A percentile compares a stretch with the other conserved stretches of the same genome.
Conservation (phyloP, 2,113 vertebrate species). For the Xerus inauris region DNA sequence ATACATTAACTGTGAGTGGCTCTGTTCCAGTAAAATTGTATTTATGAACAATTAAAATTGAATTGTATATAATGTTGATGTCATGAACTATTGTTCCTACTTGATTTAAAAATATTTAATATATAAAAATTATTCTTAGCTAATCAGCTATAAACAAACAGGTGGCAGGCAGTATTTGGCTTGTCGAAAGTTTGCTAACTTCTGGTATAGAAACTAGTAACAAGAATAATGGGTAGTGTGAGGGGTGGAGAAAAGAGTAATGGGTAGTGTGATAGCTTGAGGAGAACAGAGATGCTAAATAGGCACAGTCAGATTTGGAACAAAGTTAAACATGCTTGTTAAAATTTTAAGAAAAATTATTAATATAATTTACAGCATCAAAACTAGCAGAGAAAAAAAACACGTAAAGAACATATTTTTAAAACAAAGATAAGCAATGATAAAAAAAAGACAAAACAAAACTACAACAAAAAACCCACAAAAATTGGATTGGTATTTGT, state of each 20-base stretch:
- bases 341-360: not conserved
- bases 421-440: slow-evolving; percentile 4
- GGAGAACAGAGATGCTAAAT: not conserved
- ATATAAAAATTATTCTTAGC: not conserved
- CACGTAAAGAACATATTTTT: not conserved
- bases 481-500: not conserved
- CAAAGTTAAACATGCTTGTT: not conserved
- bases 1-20: not conserved
- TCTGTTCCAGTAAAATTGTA: not conserved
- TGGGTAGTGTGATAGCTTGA: not conserved
- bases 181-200: not conserved
- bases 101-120: not conserved
- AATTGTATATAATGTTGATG: not conserved
- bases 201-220: not conserved
- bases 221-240: not conserved
- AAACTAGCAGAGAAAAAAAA: not conserved
- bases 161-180: not conserved
- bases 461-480: not conserved
- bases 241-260: not conserved
- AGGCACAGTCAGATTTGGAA: not conserved
- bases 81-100: not conserved
- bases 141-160: not conserved
- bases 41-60: not conserved
- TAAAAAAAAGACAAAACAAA: not conserved
- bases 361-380: not conserved